Percentiles rank a stretch among this genome's conserved stretches.
Conservation (phyloP, 2,797 vertebrate genomes). For the Diglossa cyanea region DNA sequence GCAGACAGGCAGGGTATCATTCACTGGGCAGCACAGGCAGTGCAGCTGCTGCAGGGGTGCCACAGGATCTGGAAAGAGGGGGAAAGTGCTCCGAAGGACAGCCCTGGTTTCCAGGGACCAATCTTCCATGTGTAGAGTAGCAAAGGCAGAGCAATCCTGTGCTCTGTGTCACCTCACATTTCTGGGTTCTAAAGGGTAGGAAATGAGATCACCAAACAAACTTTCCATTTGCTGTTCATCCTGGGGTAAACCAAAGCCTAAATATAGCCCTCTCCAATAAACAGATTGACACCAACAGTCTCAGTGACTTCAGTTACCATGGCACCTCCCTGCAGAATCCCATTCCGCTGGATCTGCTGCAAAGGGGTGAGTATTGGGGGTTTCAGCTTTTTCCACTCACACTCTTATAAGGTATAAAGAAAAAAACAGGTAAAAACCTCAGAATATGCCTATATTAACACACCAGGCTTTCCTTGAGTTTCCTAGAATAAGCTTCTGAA, state of each 20-base stretch:
- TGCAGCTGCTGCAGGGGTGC: not conserved
- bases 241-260: not conserved
- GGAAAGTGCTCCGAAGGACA: not conserved
- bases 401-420: not conserved
- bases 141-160: not conserved
- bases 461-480: not conserved
- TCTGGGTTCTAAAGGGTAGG: not conserved
- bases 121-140: accelerated
- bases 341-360: not conserved
- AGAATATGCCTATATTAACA: not conserved
- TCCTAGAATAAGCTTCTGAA: not conserved
- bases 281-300: not conserved
- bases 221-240: not conserved
- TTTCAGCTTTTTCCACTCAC: not conserved
- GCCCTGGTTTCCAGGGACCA: accelerated
- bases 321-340: not conserved
- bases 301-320: not conserved
- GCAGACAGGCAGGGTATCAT: not conserved
- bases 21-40: not conserved
- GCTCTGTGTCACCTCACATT: not conserved
- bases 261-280: not conserved
- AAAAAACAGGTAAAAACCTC: not conserved
- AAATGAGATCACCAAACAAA: not conserved
- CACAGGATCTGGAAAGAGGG: not conserved
- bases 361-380: not conserved